phyloP scores from a whole-genome alignment of 2,888 invertebrate species.

The Lissonota sp. region DNA sequence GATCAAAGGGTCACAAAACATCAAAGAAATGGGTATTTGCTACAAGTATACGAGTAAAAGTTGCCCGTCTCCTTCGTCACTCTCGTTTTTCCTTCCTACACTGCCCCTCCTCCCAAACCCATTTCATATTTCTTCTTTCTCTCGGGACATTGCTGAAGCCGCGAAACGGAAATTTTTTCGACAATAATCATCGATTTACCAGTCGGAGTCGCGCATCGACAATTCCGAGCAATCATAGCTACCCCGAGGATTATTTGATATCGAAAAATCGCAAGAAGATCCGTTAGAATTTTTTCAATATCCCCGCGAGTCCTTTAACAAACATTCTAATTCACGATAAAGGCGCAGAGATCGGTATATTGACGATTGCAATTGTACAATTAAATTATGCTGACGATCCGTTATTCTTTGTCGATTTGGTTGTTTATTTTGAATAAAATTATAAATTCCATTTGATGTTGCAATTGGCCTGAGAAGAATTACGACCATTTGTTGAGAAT shows the following conservation, averaged over 20 bases:
- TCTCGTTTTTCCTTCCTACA: background rate
- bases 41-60: conserved; percentile 70
- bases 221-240: conserved; percentile 1
- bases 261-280: background rate
- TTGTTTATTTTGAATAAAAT: too few species aligned
- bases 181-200: conserved; percentile 65
- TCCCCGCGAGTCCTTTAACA: too few species aligned
- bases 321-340: too few species aligned
- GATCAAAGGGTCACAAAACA: conserved; percentile 73
- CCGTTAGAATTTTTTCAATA: background rate
- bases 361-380: too few species aligned
- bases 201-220: conserved; percentile 33
- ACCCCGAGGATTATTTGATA: background rate
- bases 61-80: conserved; percentile 16
- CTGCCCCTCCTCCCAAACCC: conserved; percentile 9
- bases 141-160: conserved; percentile 1
- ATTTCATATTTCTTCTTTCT: conserved; percentile 11
- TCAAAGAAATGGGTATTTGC: conserved; percentile 74
- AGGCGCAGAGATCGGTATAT: too few species aligned
- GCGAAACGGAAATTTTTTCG: conserved; percentile 35
- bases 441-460: too few species aligned
- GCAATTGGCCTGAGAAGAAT: too few species aligned
- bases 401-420: too few species aligned
- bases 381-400: too few species aligned
- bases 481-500: too few species aligned